Percentiles rank a stretch among this genome's conserved stretches.
These are phyloP conservation scores for Spisula solida DNA, from an alignment of 2,888 invertebrate genomes.

Conservation along the genomic window DNA sequence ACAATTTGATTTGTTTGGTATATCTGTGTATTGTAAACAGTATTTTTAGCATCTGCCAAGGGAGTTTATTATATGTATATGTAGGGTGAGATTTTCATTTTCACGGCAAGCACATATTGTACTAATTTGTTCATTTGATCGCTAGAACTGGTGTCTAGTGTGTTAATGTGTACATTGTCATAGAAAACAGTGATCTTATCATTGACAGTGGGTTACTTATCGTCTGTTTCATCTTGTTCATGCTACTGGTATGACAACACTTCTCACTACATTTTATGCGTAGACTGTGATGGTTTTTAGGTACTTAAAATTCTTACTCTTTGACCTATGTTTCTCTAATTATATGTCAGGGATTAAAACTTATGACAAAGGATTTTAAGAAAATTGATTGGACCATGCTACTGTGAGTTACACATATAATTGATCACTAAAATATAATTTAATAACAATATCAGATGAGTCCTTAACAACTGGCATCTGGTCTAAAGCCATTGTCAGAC, in stretches of 20 bases:
- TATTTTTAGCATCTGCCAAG: slow-evolving; percentile 55
- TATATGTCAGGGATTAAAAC: too few relatives aligned
- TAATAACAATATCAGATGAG: too few relatives aligned
- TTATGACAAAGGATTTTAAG: too few relatives aligned
- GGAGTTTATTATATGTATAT: slow-evolving; percentile 48
- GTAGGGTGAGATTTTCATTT: slow-evolving; percentile 35
- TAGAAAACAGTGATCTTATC: background rate
- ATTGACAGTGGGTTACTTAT: background rate
- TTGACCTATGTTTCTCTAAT: too few relatives aligned
- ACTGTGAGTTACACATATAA: too few relatives aligned
- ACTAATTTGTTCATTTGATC: slow-evolving; percentile 34
- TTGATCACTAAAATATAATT: too few relatives aligned
- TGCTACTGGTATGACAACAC: background rate
- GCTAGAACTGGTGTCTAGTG: slow-evolving; percentile 52
- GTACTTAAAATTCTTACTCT: too few relatives aligned
- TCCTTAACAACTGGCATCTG: too few relatives aligned
- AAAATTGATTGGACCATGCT: too few relatives aligned
- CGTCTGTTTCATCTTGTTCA: background rate
- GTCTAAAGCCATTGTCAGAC: too few relatives aligned
- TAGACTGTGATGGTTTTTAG: background rate
- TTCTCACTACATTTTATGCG: background rate
- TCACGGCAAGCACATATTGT: slow-evolving; percentile 44
- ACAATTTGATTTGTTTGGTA: slow-evolving; percentile 23
- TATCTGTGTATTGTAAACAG: slow-evolving; percentile 59
- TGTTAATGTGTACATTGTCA: background rate